Base-by-base conservation (phyloP, 2,797 vertebrate species). In the Oreochromis mossambicus region DNA sequence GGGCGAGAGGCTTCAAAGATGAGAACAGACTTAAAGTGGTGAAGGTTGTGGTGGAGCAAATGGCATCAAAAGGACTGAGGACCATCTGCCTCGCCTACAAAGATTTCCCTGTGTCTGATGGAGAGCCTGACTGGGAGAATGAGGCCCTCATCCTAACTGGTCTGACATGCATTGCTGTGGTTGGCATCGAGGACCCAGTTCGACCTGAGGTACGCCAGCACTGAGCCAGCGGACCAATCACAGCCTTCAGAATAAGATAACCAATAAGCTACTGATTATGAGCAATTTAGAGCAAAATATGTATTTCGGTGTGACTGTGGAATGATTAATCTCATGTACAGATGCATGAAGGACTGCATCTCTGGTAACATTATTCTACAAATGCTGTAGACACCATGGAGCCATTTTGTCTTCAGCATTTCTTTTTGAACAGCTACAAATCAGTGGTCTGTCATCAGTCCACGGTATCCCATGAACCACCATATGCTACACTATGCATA, bases 121-220 rank as follows among this genome's bases (percentile, higher is more conserved):
- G 97, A 0, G 98, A 98, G 86, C 98, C 98, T 0, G 97, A 99
- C 88, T 99, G 98, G 98, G 98, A 99, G 82, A 96, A 97, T 0
- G 98, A 99, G 88, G 95, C 94, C 0, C 96, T 97, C 87, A 98
- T 99, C 63, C 92, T 99, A 48, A 96, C 94, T 0, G 97, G 97
- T 79, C 97, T 99, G 88, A 99, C 98, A 8, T 98, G 97, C 92
- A 96, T 99, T 82, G 96, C 96, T 5, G 97, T 99, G 14, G 98
- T 99, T 86, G 98, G 98, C 92, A 99, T 99, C 50, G 98, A 99
- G 93, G 98, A 99, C 91, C 98, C 98, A 4, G 98, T 99, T 68
- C 94, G 98, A 85, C 97, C 97, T n/a, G 98, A 99, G 98, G 98
- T 99, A 96, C 11, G 34, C 17, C 52, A 36, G 17, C 17, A 24